A percentile compares a stretch with the other conserved stretches of the same genome.
Conservation (phyloP, 2,797 vertebrate genomes). For the Acipenser oxyrinchus region DNA sequence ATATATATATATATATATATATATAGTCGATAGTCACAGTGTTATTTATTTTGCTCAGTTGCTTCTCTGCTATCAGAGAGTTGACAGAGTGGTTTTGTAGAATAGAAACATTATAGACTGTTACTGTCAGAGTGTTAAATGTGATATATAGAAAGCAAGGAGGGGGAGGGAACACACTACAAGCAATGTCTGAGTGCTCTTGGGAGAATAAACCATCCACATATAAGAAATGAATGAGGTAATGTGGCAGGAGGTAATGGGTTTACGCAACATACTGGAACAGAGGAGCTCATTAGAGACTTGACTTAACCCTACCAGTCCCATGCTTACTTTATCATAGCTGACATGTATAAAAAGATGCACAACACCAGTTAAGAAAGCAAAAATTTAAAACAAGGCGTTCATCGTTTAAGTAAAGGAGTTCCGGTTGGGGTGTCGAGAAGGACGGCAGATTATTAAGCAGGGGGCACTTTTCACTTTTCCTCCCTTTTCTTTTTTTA, state of each 20-base stretch:
- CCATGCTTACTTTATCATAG: conserved; percentile 29
- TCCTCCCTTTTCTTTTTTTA: too few relatives aligned
- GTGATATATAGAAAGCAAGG: conserved; percentile 93
- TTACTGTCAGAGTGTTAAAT: conserved; percentile 99
- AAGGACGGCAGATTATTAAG: too few relatives aligned
- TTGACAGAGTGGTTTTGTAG: conserved; percentile 99
- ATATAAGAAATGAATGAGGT: conserved; percentile 87
- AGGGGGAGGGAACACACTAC: conserved; percentile 70
- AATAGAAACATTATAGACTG: conserved; percentile 99
- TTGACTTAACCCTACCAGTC: conserved; percentile 62
- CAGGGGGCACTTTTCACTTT: too few relatives aligned
- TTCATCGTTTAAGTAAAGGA: not conserved
- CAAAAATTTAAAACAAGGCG: conserved; percentile 5
- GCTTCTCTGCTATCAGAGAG: conserved; percentile 86
- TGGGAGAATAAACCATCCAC: conserved; percentile 89
- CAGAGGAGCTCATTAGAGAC: conserved; percentile 69
- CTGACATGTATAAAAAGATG: conserved; percentile 38
- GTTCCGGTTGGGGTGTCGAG: not conserved
- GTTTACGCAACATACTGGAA: conserved; percentile 78
- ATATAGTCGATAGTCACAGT: conserved; percentile 71
- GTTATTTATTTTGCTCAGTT: conserved; percentile 97
- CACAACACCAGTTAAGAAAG: conserved; percentile 4
- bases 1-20: conserved; percentile 34
- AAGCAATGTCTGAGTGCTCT: conserved; percentile 85
- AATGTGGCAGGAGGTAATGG: conserved; percentile 93